These are phyloP conservation scores for Cephus runcator DNA, from an alignment of 2,888 invertebrate genomes.

Conservation along the genomic window DNA sequence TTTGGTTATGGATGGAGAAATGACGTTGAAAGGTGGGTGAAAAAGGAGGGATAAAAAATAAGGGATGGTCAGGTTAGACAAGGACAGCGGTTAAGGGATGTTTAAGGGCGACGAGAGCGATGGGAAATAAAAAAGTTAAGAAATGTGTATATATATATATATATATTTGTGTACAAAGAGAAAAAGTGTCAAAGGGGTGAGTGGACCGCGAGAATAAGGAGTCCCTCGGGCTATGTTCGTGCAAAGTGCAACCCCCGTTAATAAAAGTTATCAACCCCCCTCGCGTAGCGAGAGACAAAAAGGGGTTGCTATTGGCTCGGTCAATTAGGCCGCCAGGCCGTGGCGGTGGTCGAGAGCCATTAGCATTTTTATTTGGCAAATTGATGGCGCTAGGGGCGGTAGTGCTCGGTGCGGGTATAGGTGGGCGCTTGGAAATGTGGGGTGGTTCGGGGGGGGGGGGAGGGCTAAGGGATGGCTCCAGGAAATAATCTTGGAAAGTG, in stretches of 20 bases:
- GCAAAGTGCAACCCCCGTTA: background rate
- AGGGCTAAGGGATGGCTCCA: background rate
- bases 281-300: background rate
- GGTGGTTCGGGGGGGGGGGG: background rate
- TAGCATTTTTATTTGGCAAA: slow-evolving; percentile 5
- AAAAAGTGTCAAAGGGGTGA: too few relatives aligned
- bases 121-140: too few relatives aligned
- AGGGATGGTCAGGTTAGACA: too few relatives aligned
- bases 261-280: background rate
- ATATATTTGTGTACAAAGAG: too few relatives aligned
- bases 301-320: background rate
- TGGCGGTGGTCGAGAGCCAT: background rate
- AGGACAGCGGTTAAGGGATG: too few relatives aligned
- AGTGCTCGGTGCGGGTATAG: background rate
- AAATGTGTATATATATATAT: too few relatives aligned
- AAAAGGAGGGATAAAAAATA: too few relatives aligned
- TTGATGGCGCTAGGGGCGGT: background rate
- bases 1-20: too few relatives aligned
- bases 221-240: background rate
- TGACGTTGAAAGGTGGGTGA: too few relatives aligned
- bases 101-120: too few relatives aligned
- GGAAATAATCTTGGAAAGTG: background rate
- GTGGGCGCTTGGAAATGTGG: background rate
- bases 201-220: too few relatives aligned
- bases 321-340: background rate